Base-by-base conservation (phyloP, 2,888 invertebrate genomes). In the Galerucella nymphaeae region DNA sequence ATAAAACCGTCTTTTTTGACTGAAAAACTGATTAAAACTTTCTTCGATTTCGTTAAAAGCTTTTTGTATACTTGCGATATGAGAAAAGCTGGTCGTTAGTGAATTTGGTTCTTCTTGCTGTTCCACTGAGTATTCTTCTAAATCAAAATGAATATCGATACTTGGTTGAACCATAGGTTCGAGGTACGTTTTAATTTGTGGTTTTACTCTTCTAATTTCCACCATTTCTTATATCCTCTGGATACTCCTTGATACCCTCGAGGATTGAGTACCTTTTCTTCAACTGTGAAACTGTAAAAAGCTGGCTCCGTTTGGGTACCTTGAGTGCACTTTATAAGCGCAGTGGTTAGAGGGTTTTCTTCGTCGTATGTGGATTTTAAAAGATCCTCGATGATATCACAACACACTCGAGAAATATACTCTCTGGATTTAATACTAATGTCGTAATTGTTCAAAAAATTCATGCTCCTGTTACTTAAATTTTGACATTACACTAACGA, bases 311-410 rank as follows among this genome's bases (percentile, higher is more conserved):
- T 82, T 65, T 82, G 82, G 9, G 80, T 81, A 45, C 79, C 76
- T 30, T 75, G 75, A 42, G 78, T 76, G 66, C 80, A 80, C 76
- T 80, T 82, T 30, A 75, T 55, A 8, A 77, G 77, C 3, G 82
- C 80, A 23, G 75, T 75, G 13, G 77, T 72, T n/a, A 82, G 64
- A 1, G 83, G 83, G 69, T 82, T 80, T 66, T 84, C 84, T 72
- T 84, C 83, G 75, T 84, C 83, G 78, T 83, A 84, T 4, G 83
- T 82, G 69, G 80, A 78, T 71, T 77, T 78, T 58, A 83, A 71
- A 18, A 84, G 79, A 72, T 83, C 82, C 70, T 84, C 83, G 53
- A 84, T 79, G n/a, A 83, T 78, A 71, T 84, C 83, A 14, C 83
- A 78, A 74, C 83, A 83, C 38, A 82, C 81, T 55, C 75, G 77